Conservation (phyloP, 2,888 invertebrate species). For the Perithous albicinctus region DNA sequence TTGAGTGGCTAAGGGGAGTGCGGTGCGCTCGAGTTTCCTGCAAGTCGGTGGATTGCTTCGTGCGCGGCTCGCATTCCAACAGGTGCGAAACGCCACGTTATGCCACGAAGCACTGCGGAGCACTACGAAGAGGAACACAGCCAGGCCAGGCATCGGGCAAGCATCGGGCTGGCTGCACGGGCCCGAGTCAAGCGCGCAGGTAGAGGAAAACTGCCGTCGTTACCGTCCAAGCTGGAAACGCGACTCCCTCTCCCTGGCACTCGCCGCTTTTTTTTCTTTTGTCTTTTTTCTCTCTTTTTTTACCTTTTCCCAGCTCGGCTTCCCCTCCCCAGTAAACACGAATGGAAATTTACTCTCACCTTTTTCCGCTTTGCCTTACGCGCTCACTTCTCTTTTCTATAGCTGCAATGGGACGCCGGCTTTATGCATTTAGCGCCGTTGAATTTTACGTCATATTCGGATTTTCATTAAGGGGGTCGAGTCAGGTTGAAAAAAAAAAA, state of each 20-base stretch:
- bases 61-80: conserved; percentile 76
- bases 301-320: neutral
- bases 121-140: conserved; percentile 40
- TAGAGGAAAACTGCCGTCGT: conserved; percentile 15
- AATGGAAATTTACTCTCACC: conserved; percentile 12
- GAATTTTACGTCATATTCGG: neutral
- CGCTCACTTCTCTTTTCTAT: neutral
- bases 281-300: too few species aligned
- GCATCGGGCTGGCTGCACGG: too few species aligned
- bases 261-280: too few species aligned
- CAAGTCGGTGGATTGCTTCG: conserved; percentile 28
- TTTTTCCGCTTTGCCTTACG: conserved; percentile 3
- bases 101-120: too few species aligned
- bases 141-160: neutral
- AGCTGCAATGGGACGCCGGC: neutral
- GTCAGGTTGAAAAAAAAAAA: too few species aligned
- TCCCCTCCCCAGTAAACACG: neutral
- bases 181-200: neutral
- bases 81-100: conserved; percentile 76
- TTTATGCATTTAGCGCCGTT: neutral
- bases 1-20: neutral
- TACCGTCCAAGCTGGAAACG: neutral
- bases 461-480: too few species aligned
- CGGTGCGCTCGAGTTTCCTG: conserved; percentile 29
- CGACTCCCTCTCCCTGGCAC: neutral